A percentile compares a stretch with the other conserved stretches of the same genome.
phyloP scores from a whole-genome alignment of 2,797 vertebrate species.

The Pseudochaenichthys georgianus region DNA sequence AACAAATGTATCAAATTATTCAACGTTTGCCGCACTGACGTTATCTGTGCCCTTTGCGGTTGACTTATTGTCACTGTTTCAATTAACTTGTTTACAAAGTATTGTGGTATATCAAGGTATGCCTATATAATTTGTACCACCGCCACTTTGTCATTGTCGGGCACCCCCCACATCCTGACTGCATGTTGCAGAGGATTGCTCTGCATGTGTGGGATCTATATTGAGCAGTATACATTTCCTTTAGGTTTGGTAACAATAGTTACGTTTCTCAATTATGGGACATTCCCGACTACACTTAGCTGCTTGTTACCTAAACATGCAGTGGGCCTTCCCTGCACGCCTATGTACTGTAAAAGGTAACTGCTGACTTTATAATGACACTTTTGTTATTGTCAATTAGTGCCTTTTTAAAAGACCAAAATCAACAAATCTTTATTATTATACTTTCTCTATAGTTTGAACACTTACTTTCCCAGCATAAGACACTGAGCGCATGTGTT shows the following conservation, averaged over 20 bases:
- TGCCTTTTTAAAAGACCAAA: neutral
- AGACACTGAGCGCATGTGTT: neutral
- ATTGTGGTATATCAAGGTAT: constrained; percentile 33
- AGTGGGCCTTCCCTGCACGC: neutral
- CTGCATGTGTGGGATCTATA: constrained; percentile 19
- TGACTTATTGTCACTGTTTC: constrained; percentile 26
- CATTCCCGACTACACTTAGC: neutral
- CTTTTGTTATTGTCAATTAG: neutral
- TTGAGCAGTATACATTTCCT: neutral
- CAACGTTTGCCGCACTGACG: neutral
- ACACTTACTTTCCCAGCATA: neutral
- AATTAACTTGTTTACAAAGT: constrained; percentile 21
- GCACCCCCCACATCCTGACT: constrained; percentile 67
- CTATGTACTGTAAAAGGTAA: constrained; percentile 15
- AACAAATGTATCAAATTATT: neutral
- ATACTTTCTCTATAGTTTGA: neutral
- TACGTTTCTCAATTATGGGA: neutral
- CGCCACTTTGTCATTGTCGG: constrained; percentile 43
- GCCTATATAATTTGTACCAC: constrained; percentile 38
- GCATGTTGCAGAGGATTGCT: constrained; percentile 32
- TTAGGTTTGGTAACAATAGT: neutral
- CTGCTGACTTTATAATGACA: neutral
- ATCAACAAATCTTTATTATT: neutral
- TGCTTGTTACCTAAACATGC: neutral
- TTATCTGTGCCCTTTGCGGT: neutral